These are phyloP conservation scores for Andrena trimmerana DNA, from an alignment of 2,888 invertebrate species.

Conservation along the genomic window DNA sequence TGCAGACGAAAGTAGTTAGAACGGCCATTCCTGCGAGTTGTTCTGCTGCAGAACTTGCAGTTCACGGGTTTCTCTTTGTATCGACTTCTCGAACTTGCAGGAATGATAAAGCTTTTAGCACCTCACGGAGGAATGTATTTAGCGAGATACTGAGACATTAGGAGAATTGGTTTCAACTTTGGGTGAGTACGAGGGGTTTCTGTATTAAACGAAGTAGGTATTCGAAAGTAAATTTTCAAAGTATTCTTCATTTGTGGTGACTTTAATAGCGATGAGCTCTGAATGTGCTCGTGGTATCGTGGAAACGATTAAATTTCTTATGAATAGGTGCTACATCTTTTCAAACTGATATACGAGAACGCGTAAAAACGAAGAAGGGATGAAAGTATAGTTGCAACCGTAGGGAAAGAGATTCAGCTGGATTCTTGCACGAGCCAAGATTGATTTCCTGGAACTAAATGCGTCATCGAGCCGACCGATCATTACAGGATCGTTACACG, in stretches of 20 bases:
- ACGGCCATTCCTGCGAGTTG: conserved; percentile 38
- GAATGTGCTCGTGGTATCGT: neutral
- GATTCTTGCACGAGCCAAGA: conserved; percentile 39
- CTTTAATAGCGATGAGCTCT: neutral
- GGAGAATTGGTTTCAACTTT: too few relatives aligned
- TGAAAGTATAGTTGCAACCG: neutral
- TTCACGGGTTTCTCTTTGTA: conserved; percentile 5
- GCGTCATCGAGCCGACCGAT: conserved; percentile 59
- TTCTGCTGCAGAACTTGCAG: conserved; percentile 18
- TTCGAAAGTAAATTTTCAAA: neutral
- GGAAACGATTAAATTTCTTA: neutral
- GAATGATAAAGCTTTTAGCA: neutral
- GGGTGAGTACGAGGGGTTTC: too few relatives aligned
- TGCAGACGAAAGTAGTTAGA: conserved; percentile 6
- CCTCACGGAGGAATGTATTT: neutral
- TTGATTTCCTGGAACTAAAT: conserved; percentile 57
- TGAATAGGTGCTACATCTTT: neutral
- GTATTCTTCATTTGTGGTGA: neutral
- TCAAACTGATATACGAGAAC: conserved; percentile 1
- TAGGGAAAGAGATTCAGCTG: conserved; percentile 6
- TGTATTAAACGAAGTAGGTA: too few relatives aligned
- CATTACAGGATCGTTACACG: conserved; percentile 64
- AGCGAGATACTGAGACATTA: too few relatives aligned
- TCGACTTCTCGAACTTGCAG: neutral
- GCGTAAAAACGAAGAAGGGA: neutral